These are phyloP conservation scores for Bovichtus variegatus DNA, from an alignment of 2,797 vertebrate species.

Conservation along the genomic window DNA sequence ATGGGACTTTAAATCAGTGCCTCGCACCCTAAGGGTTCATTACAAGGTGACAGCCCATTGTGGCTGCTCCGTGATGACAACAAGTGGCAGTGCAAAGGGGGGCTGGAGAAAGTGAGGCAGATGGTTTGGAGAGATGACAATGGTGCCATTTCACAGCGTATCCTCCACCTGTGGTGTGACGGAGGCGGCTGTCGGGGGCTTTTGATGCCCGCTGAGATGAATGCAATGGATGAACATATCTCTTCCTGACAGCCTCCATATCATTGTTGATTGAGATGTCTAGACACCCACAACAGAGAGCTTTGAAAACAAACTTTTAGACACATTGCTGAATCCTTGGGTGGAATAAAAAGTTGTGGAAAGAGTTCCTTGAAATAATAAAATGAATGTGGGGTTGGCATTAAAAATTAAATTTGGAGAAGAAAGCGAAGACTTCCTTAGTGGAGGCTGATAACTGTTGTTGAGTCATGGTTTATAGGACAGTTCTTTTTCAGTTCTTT, in stretches of 20 bases:
- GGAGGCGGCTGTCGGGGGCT: conserved; percentile 65
- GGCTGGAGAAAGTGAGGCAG: conserved; percentile 70
- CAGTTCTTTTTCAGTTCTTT: background rate
- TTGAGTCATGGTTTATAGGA: background rate
- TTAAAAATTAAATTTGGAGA: background rate
- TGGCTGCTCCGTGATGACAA: conserved; percentile 67
- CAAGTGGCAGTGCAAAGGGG: conserved; percentile 51
- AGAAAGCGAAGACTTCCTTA: background rate
- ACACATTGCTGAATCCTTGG: conserved; percentile 22
- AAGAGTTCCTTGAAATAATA: conserved; percentile 8
- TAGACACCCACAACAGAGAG: conserved; percentile 48
- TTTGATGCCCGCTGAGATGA: conserved; percentile 72
- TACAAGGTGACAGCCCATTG: conserved; percentile 78
- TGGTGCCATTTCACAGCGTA: conserved; percentile 72
- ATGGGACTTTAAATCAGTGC: conserved; percentile 84
- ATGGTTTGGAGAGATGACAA: conserved; percentile 68
- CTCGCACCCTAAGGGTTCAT: conserved; percentile 76
- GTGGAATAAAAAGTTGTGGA: background rate
- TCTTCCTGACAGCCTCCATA: conserved; percentile 55
- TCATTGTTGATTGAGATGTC: conserved; percentile 68
- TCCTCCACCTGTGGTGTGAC: conserved; percentile 76
- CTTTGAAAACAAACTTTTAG: conserved; percentile 57
- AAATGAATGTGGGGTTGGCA: background rate
- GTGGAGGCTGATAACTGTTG: background rate
- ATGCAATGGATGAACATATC: conserved; percentile 68